phyloP scores from a whole-genome alignment of 1,140 invertebrate genomes.

The Archegozetes longisetosus region DNA sequence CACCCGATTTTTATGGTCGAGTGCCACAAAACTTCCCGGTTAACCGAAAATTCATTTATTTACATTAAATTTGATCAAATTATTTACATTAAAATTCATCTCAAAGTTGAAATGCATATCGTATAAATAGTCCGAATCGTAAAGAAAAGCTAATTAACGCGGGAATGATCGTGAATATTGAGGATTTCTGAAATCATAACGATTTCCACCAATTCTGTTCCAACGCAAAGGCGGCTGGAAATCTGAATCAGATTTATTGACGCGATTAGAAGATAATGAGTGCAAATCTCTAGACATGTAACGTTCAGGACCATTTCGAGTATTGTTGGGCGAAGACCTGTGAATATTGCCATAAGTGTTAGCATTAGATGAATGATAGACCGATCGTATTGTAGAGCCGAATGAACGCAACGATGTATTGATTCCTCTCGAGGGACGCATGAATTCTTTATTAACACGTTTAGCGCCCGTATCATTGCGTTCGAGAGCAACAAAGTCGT shows the following conservation, averaged over 20 bases:
- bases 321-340: background rate
- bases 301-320: background rate
- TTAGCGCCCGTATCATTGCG: background rate
- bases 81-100: too few species aligned
- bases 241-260: background rate
- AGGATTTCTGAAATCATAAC: background rate
- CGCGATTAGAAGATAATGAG: background rate
- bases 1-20: too few species aligned
- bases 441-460: background rate
- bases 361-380: background rate
- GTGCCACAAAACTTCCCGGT: too few species aligned
- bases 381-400: background rate
- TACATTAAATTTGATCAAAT: too few species aligned
- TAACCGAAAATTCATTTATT: too few species aligned
- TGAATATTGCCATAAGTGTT: too few species aligned
- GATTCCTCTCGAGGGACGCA: background rate
- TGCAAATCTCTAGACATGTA: background rate
- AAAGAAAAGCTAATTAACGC: too few species aligned
- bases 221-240: background rate
- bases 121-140: too few species aligned
- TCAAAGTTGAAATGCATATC: too few species aligned
- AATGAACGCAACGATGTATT: background rate
- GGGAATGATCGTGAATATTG: background rate
- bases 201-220: background rate
- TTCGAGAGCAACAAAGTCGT: conserved; percentile 88